phyloP scores from a whole-genome alignment of 2,797 vertebrate species.

The Artibeus lituratus region DNA sequence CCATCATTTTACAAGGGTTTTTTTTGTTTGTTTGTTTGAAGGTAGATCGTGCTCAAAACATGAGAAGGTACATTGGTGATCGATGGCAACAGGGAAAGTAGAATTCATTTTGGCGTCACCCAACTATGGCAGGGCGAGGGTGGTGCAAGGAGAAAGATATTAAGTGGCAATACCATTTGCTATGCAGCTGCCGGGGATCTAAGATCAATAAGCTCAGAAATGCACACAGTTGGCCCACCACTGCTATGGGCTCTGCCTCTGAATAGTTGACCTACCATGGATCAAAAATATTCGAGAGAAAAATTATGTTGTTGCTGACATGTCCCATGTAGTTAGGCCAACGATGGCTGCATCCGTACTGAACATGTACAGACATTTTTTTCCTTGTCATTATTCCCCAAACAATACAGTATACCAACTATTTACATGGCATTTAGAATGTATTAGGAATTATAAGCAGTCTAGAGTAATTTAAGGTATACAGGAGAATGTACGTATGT shows the following conservation, averaged over 20 bases:
- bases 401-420: neutral
- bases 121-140: neutral
- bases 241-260: no score
- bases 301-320: neutral
- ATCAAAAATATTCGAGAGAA: neutral
- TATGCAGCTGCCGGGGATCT: neutral
- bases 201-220: neutral
- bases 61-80: neutral
- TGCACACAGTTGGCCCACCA: neutral
- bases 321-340: neutral
- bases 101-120: neutral
- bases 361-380: neutral
- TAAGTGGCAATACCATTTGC: neutral
- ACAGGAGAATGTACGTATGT: neutral
- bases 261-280: neutral
- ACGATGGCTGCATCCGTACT: neutral
- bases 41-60: neutral
- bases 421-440: neutral
- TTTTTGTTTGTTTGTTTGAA: slow-evolving; percentile 24
- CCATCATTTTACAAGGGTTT: neutral
- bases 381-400: neutral
- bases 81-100: neutral
- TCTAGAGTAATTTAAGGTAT: neutral
- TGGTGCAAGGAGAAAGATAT: neutral
- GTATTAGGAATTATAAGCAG: neutral